Base-by-base conservation (phyloP, 2,888 invertebrate genomes). In the Auanema sp. region DNA sequence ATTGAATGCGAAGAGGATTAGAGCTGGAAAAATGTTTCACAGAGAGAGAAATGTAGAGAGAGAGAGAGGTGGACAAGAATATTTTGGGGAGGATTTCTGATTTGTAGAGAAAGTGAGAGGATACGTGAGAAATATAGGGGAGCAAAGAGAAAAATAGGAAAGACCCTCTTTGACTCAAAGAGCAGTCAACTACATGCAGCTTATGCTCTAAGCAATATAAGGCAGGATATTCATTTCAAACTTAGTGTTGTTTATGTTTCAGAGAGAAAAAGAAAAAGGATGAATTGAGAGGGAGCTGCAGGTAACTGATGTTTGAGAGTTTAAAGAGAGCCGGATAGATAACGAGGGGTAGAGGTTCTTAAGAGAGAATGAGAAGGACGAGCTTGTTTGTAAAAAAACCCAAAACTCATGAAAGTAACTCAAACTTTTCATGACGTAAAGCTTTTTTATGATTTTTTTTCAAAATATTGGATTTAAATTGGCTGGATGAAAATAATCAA, bases 361-460 rank as follows among this genome's bases (percentile, higher is more conserved):
- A 14, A 14, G 33, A 40, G 50, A 21, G 43, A 54, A 47, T 53
- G 44, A 43, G 44, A 55, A 59, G 25, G 25, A 21, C 53, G 52
- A 57, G 40, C 23, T 65, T 56, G 8, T 33, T 33, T 33, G 33
- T 33, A 33, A 33, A 5, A 33, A 33, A 33, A 8, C 33, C 33
- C 3, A 33, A 33, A 5, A 33, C 8, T 33, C 8, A 33, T 33
- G 8, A 33, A 33, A 33, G 33, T 33, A 33, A 33, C 8, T 5
- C 8, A 33, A 33, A 33, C 33, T 33, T 3, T 8, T 8, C 3
- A 33, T 33, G 33, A 33, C 33, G 33, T 33, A 33, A n/a, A n/a
- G n/a, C n/a, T n/a, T n/a, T n/a, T n/a, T n/a, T n/a, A n/a, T n/a
- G n/a, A n/a, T n/a, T n/a, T n/a, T n/a, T n/a, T n/a, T n/a, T n/a